These are phyloP conservation scores for Anaspis maculata DNA, from an alignment of 2,888 invertebrate genomes.

Conservation along the genomic window DNA sequence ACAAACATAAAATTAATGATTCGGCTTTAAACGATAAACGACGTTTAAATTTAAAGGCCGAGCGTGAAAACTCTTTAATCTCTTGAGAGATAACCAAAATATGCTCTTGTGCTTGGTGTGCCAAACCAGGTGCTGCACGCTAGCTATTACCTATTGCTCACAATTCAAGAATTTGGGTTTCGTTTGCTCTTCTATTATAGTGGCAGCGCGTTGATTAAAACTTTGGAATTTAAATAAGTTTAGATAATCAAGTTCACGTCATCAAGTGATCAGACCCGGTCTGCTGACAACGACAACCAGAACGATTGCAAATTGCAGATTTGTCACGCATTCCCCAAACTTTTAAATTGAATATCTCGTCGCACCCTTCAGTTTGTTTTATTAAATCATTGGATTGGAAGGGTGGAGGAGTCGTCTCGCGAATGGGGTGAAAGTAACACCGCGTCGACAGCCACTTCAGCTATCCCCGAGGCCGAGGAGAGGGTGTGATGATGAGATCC, in stretches of 20 bases:
- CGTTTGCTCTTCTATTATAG: no score
- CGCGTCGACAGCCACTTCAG: not conserved
- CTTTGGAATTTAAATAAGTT: constrained; percentile 37
- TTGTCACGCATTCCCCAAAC: constrained; percentile 41
- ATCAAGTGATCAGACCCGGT: constrained; percentile 22
- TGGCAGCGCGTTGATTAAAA: constrained; percentile 34
- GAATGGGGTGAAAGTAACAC: constrained; percentile 5
- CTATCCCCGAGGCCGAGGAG: no score
- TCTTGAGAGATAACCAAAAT: no score
- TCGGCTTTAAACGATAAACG: no score
- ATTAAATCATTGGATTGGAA: constrained; percentile 37
- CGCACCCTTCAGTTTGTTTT: constrained; percentile 35
- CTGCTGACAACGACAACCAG: constrained; percentile 17
- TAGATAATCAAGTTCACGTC: constrained; percentile 31
- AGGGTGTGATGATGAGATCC: no score
- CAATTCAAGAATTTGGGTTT: no score
- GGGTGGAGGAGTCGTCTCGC: constrained; percentile 16
- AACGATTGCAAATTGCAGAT: constrained; percentile 41
- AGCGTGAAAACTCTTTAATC: no score
- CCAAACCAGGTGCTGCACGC: no score
- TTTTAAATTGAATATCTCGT: constrained; percentile 42
- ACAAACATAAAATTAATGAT: no score
- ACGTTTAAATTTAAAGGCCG: no score
- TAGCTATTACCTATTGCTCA: no score
- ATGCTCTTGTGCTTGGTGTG: no score